Base-by-base conservation (phyloP, 2,797 vertebrate genomes). In the Dermochelys coriacea region DNA sequence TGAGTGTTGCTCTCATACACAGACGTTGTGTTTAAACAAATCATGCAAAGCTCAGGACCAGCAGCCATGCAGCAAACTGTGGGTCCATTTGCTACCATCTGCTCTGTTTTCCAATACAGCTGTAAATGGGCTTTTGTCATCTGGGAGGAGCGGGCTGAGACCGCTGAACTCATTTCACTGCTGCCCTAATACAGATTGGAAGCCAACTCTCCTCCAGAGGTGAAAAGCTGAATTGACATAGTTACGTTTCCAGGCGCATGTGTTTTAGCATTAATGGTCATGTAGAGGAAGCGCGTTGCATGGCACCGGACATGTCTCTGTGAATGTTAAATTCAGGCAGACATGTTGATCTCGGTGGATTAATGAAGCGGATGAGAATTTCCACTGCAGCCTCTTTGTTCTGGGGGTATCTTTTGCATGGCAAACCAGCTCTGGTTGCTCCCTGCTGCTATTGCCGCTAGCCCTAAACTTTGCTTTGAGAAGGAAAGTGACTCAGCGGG, bases 31-130 rank as follows among this genome's bases (percentile, higher is more conserved):
- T 5, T 45, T 29, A 71, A 49, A 4, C 3, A 34, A n/a, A 5
- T 15, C 29, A 82, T 15, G 16, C 29, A 34, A 49, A 50, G 47
- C 31, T 50, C 19, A 45, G 25, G 8, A 0, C 0, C 29, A 1
- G 7, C 6, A 16, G 8, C 64, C 11, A 0, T 23, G 27, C 27
- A 77, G 14, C 45, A 77, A 77, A 29, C 14, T 49, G 45, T 49
- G 45, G 45, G 45, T 47, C 45, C 27, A 77, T 29, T 77, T 77
- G 25, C 41, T 79, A 64, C 74, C 61, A n/a, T 2, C 1, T n/a
- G 16, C 29, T 78, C 75, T 51, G 34, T 51, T 49, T 78, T 68
- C 34, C 19, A 71, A 37, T 16, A 18, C 1, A 45, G 19, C 64
- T 47, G 45, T 77, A 29, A 49, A 77, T 49, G 25, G 41, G 47